Base-by-base conservation (phyloP, 2,113 vertebrate genomes). In the Rhynchopsitta pachyrhyncha region DNA sequence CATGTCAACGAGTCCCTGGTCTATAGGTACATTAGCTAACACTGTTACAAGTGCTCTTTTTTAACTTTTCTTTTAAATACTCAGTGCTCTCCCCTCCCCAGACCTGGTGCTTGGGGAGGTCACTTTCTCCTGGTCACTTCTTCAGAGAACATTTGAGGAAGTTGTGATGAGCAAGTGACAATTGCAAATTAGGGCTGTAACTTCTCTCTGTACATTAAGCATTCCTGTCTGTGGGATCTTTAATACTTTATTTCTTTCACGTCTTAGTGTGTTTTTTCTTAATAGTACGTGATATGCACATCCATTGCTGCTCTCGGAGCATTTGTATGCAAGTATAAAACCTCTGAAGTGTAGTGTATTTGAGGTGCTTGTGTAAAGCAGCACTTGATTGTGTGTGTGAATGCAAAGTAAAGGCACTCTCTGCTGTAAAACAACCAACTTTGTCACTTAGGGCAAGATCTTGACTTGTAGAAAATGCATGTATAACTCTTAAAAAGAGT, bases 401-500 rank as follows among this genome's bases (percentile, higher is more conserved):
- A 87, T 82, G 60, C 17, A 28, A 69, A 88, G 73, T 78, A 62
- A 64, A 70, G 33, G 17, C 35, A 17, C 0, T 1, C 20, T n/a
- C 31, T 78, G 50, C 69, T 80, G 42, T 69, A 60, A 42, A 90
- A 60, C 6, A 85, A 1, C 15, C 20, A 25, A 79, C 71, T 47
- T 28, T 76, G 39, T 67, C 29, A 35, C n/a, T 92, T 63, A 28
- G 18, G 82, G 52, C 63, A 82, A 55, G 42, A 76, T 64, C 47
- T 82, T 78, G 90, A 27, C 42, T 53, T 87, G 75, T 69, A 55
- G 85, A 78, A 93, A 82, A 80, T 71, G 64, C 25, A 23, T 2
- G 11, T 93, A 79, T 66, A 89, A 90, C 35, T 79, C 29, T 88
- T 91, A 75, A 15, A 64, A 84, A 69, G 85, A 88, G 27, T 52